Evolutionary conservation across 2,888 invertebrate species (phyloP).

Genomic region (Augiades crinisus): DNA sequence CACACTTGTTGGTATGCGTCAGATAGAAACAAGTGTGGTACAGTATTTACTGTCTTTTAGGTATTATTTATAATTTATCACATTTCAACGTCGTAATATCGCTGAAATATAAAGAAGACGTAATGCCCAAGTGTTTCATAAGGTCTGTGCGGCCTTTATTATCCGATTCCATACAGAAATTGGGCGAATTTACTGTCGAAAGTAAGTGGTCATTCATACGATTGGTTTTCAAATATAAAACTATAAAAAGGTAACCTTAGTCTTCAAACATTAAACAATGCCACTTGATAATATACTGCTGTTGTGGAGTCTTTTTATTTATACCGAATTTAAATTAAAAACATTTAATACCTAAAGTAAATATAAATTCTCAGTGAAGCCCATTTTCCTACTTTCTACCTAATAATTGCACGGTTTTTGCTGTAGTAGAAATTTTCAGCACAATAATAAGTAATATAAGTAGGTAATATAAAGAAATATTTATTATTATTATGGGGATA

Average conservation of each 20-base stretch:
- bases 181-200: slow-evolving; percentile 35
- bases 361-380: no score
- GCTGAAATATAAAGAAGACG: slow-evolving; percentile 32
- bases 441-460: no score
- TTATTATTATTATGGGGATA: no score
- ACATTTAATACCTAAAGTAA: no score
- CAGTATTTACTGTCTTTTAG: slow-evolving; percentile 47
- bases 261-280: no score
- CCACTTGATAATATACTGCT: no score
- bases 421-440: no score
- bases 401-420: no score
- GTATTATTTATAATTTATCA: slow-evolving; percentile 12
- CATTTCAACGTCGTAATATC: slow-evolving; percentile 5
- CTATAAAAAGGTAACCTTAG: background rate
- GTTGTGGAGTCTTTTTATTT: no score
- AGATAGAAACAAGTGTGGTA: slow-evolving; percentile 65
- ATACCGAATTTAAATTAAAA: no score
- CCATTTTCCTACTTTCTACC: no score
- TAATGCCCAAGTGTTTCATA: slow-evolving; percentile 70
- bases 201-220: slow-evolving; percentile 47
- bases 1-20: slow-evolving; percentile 63
- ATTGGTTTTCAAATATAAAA: background rate
- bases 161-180: slow-evolving; percentile 51
- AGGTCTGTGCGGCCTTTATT: slow-evolving; percentile 54
- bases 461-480: no score